phyloP scores from a whole-genome alignment of 2,113 vertebrate genomes.

The Phylloscopus trochiloides region DNA sequence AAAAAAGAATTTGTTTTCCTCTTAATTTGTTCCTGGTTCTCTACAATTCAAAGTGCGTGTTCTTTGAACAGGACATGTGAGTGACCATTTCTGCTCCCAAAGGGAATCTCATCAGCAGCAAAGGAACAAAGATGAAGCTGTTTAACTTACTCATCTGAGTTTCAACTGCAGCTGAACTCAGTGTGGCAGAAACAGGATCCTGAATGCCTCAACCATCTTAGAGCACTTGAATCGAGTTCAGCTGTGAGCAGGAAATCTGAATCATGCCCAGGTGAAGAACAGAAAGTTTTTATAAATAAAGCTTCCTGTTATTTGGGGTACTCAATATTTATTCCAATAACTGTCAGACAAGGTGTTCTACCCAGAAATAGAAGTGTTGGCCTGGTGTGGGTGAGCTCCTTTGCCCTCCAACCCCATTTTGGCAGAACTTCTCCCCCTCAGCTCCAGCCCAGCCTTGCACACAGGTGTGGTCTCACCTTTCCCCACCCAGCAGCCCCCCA shows the following conservation, averaged over 20 bases:
- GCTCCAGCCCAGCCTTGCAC: neutral
- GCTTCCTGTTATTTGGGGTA: neutral
- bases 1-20: neutral
- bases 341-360: neutral
- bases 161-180: neutral
- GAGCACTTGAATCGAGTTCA: neutral
- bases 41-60: neutral
- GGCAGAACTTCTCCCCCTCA: rapidly evolving
- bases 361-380: neutral
- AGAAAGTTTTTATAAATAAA: neutral
- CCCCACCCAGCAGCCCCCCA: neutral
- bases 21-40: neutral
- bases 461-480: neutral
- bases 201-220: neutral
- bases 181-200: neutral
- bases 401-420: neutral
- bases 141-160: neutral
- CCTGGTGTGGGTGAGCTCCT: neutral
- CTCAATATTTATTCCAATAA: neutral
- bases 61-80: neutral
- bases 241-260: neutral
- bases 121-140: neutral
- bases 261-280: neutral
- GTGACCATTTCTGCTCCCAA: neutral
- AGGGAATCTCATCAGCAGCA: neutral